These are phyloP conservation scores for Vanessa tameamea DNA, from an alignment of 1,140 invertebrate species.

Conservation along the genomic window DNA sequence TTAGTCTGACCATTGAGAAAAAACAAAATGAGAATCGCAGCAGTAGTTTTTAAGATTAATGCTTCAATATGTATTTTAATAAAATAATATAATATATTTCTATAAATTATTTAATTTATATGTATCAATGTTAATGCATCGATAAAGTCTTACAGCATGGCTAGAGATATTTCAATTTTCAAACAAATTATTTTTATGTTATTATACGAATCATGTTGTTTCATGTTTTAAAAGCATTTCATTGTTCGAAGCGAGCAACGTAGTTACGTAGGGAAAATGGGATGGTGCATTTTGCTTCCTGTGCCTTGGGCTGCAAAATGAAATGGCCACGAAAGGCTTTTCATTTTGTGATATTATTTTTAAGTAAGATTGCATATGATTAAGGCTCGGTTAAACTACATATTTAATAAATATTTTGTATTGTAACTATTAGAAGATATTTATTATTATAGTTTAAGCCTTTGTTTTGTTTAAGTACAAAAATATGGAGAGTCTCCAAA, in stretches of 20 bases:
- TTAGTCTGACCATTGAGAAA: too few species aligned
- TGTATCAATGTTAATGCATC: background rate
- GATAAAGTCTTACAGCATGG: slow-evolving; percentile 7
- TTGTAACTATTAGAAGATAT: background rate
- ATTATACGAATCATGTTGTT: slow-evolving; percentile 63
- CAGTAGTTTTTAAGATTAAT: too few species aligned
- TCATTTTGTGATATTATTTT: slow-evolving; percentile 58
- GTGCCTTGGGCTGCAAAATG: slow-evolving; percentile 67
- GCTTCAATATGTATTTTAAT: too few species aligned
- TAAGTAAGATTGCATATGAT: slow-evolving; percentile 18
- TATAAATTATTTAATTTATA: background rate
- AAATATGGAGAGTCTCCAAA: too few species aligned
- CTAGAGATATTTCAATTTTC: slow-evolving; percentile 29
- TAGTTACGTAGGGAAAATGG: slow-evolving; percentile 69
- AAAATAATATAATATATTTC: too few species aligned
- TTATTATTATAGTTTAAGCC: background rate
- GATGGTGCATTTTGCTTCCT: slow-evolving; percentile 67
- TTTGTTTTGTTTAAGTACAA: too few species aligned
- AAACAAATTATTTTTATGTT: slow-evolving; percentile 55
- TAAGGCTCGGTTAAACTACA: background rate
- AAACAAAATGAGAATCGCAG: too few species aligned
- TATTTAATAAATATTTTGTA: background rate
- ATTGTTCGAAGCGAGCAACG: slow-evolving; percentile 69
- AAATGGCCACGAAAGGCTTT: slow-evolving; percentile 61
- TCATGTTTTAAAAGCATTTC: slow-evolving; percentile 75